Conservation (phyloP, 2,113 vertebrate genomes). For the Salvator merianae region DNA sequence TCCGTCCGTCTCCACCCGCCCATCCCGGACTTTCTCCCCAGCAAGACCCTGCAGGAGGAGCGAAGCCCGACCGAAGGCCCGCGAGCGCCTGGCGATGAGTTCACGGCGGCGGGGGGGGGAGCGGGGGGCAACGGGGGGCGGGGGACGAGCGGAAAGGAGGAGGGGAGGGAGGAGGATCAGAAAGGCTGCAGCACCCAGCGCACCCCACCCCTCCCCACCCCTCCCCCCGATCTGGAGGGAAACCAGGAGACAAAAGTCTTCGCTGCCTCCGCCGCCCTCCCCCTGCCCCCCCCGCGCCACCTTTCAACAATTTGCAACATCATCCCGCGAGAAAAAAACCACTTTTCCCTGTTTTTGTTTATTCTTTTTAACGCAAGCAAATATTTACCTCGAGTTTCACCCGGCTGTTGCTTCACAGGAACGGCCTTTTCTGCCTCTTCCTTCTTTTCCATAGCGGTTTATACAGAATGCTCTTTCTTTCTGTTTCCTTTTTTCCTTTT, state of each 20-base stretch:
- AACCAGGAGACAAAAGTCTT: neutral
- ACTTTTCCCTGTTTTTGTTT: too few species aligned
- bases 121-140: too few species aligned
- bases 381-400: neutral
- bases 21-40: neutral
- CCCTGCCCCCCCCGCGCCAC: neutral
- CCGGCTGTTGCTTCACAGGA: neutral
- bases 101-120: neutral
- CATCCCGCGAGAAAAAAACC: neutral
- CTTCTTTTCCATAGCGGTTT: constrained; percentile 5
- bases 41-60: too few species aligned
- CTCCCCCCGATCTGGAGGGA: neutral
- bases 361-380: too few species aligned
- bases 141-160: neutral
- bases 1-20: neutral
- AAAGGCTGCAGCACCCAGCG: too few species aligned
- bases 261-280: neutral
- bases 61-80: too few species aligned
- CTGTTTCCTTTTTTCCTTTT: neutral
- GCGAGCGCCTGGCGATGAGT: neutral
- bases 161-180: neutral
- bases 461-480: too few species aligned
- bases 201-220: neutral
- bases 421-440: neutral
- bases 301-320: neutral